A percentile compares a stretch with the other conserved stretches of the same genome.
Conservation (phyloP, 2,113 vertebrate species). For the Pavo muticus region DNA sequence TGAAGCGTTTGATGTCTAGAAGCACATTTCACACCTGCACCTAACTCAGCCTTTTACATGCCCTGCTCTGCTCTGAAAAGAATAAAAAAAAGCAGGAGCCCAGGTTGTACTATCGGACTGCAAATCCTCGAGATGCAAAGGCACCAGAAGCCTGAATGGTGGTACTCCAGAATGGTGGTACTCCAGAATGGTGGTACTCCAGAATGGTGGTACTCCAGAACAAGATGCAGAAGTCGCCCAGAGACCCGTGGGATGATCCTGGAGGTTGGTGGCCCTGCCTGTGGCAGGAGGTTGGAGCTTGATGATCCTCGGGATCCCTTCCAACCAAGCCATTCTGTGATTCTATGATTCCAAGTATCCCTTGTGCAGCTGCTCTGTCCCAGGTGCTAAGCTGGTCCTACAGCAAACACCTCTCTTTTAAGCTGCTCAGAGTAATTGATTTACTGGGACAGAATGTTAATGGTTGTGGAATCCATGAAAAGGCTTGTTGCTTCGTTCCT, state of each 20-base stretch:
- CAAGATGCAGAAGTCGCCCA: fast-evolving
- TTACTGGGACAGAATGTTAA: conserved; percentile 33
- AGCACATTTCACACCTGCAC: fast-evolving
- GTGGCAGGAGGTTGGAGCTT: too few species aligned
- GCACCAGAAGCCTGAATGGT: fast-evolving
- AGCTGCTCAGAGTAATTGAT: conserved; percentile 35
- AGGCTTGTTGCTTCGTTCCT: not conserved
- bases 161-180: fast-evolving
- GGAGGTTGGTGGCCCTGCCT: too few species aligned
- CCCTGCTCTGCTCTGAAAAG: not conserved
- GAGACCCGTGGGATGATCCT: not conserved
- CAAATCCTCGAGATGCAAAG: not conserved
- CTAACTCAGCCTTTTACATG: not conserved
- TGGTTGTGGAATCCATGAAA: conserved; percentile 9
- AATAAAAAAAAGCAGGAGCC: not conserved
- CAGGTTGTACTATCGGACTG: not conserved
- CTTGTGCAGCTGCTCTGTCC: not conserved
- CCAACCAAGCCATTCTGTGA: too few species aligned
- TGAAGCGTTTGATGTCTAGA: not conserved
- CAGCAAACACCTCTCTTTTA: not conserved
- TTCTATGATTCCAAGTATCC: too few species aligned
- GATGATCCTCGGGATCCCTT: too few species aligned
- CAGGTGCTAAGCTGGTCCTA: not conserved
- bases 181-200: fast-evolving
- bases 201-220: fast-evolving